A percentile compares a stretch with the other conserved stretches of the same genome.
phyloP scores from a whole-genome alignment of 1,140 invertebrate genomes.

The Drosophila micromelanica region DNA sequence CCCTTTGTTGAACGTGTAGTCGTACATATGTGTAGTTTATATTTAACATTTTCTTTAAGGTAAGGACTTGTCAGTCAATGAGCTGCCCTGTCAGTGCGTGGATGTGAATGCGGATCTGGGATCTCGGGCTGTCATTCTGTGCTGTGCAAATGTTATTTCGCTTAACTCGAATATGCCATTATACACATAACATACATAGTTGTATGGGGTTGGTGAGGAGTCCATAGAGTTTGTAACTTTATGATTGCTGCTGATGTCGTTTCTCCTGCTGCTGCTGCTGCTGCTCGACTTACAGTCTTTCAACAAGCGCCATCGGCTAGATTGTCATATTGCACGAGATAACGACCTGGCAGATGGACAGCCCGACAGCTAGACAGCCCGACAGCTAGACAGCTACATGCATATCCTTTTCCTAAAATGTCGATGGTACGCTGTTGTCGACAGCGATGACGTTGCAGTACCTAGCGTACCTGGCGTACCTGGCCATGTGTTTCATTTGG shows the following conservation, averaged over 20 bases:
- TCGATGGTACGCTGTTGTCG: conserved; percentile 18
- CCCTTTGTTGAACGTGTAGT: conserved; percentile 18
- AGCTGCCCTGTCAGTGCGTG: conserved; percentile 13
- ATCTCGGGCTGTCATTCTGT: background rate
- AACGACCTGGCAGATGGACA: conserved; percentile 69
- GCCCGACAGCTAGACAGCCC: conserved; percentile 38
- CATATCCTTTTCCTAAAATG: conserved; percentile 57
- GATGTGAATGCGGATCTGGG: conserved; percentile 11
- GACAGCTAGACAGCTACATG: conserved; percentile 46
- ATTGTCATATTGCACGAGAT: conserved; percentile 75
- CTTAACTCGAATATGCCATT: conserved; percentile 70
- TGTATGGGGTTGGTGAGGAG: conserved; percentile 27
- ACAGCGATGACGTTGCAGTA: conserved; percentile 5
- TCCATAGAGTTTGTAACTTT: conserved; percentile 53
- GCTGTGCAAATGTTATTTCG: conserved; percentile 56
- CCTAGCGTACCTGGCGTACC: conserved; percentile 8
- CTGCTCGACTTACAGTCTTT: conserved; percentile 33
- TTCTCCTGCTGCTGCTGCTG: conserved; percentile 1
- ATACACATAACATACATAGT: conserved; percentile 14
- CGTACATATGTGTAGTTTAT: conserved; percentile 58
- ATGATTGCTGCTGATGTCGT: conserved; percentile 35
- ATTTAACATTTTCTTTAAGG: conserved; percentile 74
- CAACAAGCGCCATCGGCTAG: conserved; percentile 44
- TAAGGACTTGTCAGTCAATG: conserved; percentile 42
- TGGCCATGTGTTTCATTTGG: conserved; percentile 25